A percentile compares a stretch with the other conserved stretches of the same genome.
phyloP scores from a whole-genome alignment of 2,797 vertebrate species.

The Megaceryle alcyon region DNA sequence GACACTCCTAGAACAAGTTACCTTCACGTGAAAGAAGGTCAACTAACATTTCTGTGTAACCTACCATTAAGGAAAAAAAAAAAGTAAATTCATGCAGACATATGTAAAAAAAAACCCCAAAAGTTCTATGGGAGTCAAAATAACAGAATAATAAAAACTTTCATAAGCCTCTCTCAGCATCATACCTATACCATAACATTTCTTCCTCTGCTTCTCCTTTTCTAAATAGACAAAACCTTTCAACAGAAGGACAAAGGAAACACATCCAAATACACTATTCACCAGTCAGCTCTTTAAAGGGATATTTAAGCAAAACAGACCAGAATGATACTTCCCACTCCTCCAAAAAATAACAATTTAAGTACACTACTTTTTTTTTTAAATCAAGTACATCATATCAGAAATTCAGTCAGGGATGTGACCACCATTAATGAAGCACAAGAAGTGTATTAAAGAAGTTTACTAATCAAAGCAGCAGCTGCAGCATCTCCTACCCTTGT shows the following conservation, averaged over 20 bases:
- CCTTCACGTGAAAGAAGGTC: background rate
- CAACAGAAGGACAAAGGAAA: conserved; percentile 41
- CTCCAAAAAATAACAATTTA: background rate
- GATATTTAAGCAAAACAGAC: background rate
- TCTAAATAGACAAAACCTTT: conserved; percentile 21
- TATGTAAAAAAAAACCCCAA: background rate
- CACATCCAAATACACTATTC: conserved; percentile 1
- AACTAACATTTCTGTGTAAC: background rate
- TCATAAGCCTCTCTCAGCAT: background rate
- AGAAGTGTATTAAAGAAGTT: conserved; percentile 45
- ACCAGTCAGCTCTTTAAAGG: background rate
- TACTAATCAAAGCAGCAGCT: conserved; percentile 50
- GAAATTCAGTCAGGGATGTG: background rate
- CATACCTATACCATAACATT: background rate
- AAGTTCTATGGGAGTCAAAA: background rate
- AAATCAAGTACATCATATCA: background rate
- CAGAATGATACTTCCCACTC: background rate
- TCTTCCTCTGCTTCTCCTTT: background rate
- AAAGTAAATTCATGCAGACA: background rate
- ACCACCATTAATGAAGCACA: background rate
- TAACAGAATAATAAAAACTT: background rate
- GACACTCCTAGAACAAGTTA: background rate
- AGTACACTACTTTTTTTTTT: background rate
- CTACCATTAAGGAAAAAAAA: background rate
- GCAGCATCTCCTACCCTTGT: conserved; percentile 30